These are phyloP conservation scores for Formicarius rufipectus DNA, from an alignment of 2,113 vertebrate genomes.

Conservation along the genomic window DNA sequence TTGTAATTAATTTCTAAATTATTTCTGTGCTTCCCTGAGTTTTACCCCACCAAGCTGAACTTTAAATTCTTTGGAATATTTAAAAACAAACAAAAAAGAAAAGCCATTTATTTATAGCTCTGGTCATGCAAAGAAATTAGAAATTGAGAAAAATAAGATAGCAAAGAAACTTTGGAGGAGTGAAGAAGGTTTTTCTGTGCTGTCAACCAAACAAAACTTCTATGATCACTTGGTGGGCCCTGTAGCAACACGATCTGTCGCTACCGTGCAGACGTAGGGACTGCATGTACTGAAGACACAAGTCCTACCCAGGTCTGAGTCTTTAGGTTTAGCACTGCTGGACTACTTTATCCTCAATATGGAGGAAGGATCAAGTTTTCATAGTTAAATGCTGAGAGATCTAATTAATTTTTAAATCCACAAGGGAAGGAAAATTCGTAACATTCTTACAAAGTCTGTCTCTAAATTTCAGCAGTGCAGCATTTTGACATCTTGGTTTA, in stretches of 20 bases:
- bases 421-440: not conserved
- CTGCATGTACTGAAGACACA: not conserved
- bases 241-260: not conserved
- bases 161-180: not conserved
- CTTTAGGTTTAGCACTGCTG: not conserved
- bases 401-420: not conserved
- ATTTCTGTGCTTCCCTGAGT: not conserved
- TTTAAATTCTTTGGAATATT: not conserved
- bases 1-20: not conserved
- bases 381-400: not conserved
- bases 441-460: not conserved
- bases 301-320: not conserved
- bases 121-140: not conserved
- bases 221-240: not conserved
- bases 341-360: not conserved
- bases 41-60: not conserved
- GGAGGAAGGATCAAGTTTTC: not conserved
- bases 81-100: not conserved
- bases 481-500: not conserved
- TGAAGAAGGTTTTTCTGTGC: not conserved
- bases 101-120: not conserved
- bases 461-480: not conserved
- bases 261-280: not conserved
- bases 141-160: not conserved
- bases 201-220: not conserved